phyloP scores from a whole-genome alignment of 2,797 vertebrate genomes.

The Erpetoichthys calabaricus region DNA sequence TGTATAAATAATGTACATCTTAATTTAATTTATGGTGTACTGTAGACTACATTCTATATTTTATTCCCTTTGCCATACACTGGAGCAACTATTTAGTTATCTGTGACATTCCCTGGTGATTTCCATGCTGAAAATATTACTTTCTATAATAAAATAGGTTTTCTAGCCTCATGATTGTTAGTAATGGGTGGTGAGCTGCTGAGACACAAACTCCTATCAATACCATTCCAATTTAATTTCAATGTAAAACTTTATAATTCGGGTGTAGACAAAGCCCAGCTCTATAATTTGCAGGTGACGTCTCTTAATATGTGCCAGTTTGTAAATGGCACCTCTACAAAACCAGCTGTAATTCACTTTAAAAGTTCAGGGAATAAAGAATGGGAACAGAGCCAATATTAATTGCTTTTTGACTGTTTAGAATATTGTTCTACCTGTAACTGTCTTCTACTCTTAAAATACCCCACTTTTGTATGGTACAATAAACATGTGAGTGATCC shows the following conservation, averaged over 20 bases:
- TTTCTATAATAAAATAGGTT: too few species aligned
- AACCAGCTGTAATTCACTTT: conserved; percentile 67
- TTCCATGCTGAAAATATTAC: too few species aligned
- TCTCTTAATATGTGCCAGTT: conserved; percentile 49
- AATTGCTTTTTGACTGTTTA: conserved; percentile 72
- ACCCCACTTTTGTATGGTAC: conserved; percentile 44
- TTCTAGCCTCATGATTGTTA: not conserved
- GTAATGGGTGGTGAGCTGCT: not conserved
- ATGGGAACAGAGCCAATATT: conserved; percentile 76
- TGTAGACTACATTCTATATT: too few species aligned
- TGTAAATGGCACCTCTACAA: conserved; percentile 47
- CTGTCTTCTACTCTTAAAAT: conserved; percentile 40
- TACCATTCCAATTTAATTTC: too few species aligned
- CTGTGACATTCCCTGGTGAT: too few species aligned
- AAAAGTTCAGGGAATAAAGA: conserved; percentile 68
- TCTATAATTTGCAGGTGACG: conserved; percentile 48
- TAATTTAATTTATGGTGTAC: too few species aligned
- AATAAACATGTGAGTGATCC: too few species aligned
- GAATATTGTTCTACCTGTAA: conserved; percentile 62
- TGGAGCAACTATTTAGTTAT: too few species aligned
- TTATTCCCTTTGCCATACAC: too few species aligned
- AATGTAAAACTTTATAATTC: too few species aligned
- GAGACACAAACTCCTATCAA: not conserved
- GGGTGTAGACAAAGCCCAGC: conserved; percentile 18
- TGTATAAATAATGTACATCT: too few species aligned